phyloP scores from a whole-genome alignment of 2,797 vertebrate species.

The Lithobates sylvaticus region DNA sequence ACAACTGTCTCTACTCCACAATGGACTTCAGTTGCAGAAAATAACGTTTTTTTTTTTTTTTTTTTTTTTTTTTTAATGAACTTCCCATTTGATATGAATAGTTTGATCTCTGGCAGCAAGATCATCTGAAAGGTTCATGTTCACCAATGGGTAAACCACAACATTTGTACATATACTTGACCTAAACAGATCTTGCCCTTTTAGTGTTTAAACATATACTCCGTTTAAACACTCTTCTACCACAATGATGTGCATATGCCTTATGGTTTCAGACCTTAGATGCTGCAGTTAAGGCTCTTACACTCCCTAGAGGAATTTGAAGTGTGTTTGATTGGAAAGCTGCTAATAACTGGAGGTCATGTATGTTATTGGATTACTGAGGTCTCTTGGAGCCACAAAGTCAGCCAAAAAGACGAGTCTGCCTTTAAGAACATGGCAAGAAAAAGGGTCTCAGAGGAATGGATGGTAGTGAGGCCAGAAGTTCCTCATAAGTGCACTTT shows the following conservation, averaged over 20 bases:
- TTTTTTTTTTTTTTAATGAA: background rate
- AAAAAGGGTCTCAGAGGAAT: constrained; percentile 22
- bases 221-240: background rate
- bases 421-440: background rate
- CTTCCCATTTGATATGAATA: constrained; percentile 2
- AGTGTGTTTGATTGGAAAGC: constrained; percentile 36
- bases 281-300: constrained; percentile 35
- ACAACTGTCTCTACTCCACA: too few species aligned
- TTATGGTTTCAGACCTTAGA: background rate
- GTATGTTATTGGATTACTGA: background rate
- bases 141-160: constrained; percentile 31
- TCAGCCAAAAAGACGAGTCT: constrained; percentile 19
- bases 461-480: constrained; percentile 53
- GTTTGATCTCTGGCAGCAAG: constrained; percentile 17
- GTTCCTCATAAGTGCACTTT: constrained; percentile 60
- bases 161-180: constrained; percentile 30
- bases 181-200: constrained; percentile 17
- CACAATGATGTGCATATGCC: constrained; percentile 7
- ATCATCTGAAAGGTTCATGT: constrained; percentile 15
- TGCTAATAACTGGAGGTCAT: constrained; percentile 39
- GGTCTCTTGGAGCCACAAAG: background rate
- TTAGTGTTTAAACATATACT: constrained; percentile 28
- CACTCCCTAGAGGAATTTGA: constrained; percentile 4
- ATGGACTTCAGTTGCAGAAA: background rate
- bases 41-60: background rate